These are phyloP conservation scores for Cyclura pinguis DNA, from an alignment of 2,797 vertebrate species.

Conservation along the genomic window DNA sequence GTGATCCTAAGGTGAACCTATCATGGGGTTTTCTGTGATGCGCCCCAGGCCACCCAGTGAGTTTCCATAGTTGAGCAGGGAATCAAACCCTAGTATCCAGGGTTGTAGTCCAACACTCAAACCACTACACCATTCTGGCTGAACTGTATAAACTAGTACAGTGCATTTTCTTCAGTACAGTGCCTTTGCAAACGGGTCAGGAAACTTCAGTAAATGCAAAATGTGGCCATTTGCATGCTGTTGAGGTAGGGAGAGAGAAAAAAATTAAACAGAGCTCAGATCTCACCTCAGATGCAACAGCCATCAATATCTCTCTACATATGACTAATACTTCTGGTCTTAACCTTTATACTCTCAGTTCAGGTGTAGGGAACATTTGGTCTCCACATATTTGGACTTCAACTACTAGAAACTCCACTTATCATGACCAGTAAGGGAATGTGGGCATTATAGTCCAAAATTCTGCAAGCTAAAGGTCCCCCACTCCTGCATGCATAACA, in stretches of 20 bases:
- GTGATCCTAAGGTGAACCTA: too few relatives aligned
- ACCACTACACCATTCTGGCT: too few relatives aligned
- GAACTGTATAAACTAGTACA: background rate
- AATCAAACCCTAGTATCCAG: too few relatives aligned
- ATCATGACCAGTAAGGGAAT: background rate
- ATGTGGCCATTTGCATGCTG: background rate
- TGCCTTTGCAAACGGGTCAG: background rate
- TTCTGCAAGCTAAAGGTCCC: background rate
- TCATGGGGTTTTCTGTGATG: too few relatives aligned
- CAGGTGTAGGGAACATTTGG: background rate
- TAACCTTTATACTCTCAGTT: background rate
- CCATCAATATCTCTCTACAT: background rate
- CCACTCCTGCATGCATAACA: background rate
- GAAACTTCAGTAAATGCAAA: background rate
- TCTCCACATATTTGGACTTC: background rate
- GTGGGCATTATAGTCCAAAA: background rate
- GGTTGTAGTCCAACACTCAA: too few relatives aligned
- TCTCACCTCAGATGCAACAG: background rate
- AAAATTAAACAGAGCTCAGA: background rate
- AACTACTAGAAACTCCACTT: background rate
- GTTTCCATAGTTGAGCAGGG: too few relatives aligned
- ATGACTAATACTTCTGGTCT: background rate
- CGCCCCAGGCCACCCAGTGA: too few relatives aligned
- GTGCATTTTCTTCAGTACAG: background rate
- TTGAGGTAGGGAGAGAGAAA: background rate